Conservation (phyloP, 2,888 invertebrate species). For the Andrena bucephala region DNA sequence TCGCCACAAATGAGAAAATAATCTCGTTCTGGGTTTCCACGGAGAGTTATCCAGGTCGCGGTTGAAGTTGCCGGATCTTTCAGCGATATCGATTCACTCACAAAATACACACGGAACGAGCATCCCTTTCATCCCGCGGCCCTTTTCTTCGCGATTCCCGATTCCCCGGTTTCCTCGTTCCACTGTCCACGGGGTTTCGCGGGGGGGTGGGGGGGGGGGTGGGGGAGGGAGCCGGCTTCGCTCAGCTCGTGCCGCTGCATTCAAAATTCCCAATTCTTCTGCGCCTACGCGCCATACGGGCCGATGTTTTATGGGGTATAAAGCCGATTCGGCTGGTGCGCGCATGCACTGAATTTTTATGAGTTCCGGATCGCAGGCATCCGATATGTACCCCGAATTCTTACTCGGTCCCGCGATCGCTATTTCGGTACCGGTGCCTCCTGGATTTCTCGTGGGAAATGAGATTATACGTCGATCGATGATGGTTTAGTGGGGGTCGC, state of each 20-base stretch:
- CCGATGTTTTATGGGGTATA: slow-evolving; percentile 50
- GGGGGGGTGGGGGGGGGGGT: no score
- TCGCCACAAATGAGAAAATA: slow-evolving; percentile 56
- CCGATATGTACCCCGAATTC: neutral
- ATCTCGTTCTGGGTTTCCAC: slow-evolving; percentile 50
- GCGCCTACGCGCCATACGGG: neutral
- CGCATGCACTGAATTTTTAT: slow-evolving; percentile 52
- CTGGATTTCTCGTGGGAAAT: no score
- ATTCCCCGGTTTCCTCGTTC: neutral
- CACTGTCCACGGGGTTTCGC: slow-evolving; percentile 1
- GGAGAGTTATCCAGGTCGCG: slow-evolving; percentile 55
- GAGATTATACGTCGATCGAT: no score
- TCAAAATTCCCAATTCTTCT: neutral
- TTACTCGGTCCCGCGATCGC: neutral
- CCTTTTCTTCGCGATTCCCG: neutral
- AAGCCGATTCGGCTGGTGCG: slow-evolving; percentile 33
- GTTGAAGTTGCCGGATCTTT: slow-evolving; percentile 77
- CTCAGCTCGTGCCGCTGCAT: neutral
- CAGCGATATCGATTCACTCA: slow-evolving; percentile 74
- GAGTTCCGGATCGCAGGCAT: slow-evolving; percentile 12
- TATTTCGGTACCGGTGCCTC: no score
- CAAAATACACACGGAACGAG: slow-evolving; percentile 22
- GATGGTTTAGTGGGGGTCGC: no score
- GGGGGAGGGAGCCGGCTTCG: neutral
- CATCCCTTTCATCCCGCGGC: neutral